Percentiles rank a stretch among this genome's conserved stretches.
These are phyloP conservation scores for Chloebia gouldiae DNA, from an alignment of 2,113 vertebrate species.

Conservation along the genomic window DNA sequence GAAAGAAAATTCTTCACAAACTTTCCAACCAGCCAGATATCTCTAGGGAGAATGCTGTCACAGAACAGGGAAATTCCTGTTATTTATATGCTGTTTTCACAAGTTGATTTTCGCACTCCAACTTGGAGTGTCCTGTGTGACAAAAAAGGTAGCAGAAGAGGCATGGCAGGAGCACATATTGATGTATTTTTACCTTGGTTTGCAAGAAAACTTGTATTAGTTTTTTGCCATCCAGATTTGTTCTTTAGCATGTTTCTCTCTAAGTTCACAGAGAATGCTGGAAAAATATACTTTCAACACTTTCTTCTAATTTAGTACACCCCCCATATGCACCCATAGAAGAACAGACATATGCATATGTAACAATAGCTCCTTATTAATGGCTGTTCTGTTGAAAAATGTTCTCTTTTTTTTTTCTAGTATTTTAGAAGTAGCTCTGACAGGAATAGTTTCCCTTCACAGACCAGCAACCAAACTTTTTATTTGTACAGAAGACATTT, in stretches of 20 bases:
- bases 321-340: background rate
- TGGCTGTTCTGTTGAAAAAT: background rate
- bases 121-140: background rate
- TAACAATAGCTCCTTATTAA: background rate
- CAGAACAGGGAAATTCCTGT: background rate
- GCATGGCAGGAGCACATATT: background rate
- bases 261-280: background rate
- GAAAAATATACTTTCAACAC: background rate
- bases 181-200: background rate
- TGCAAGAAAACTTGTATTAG: background rate
- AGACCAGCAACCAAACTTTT: background rate
- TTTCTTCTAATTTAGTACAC: background rate
- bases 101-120: background rate
- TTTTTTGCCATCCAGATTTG: background rate
- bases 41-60: background rate
- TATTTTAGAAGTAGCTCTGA: constrained; percentile 18
- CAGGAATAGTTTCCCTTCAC: constrained; percentile 14
- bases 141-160: background rate
- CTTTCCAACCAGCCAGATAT: background rate
- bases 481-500: background rate
- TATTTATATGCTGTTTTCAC: background rate
- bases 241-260: background rate
- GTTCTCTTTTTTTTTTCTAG: background rate
- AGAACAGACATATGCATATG: background rate
- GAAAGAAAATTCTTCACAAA: constrained; percentile 2